Evolutionary conservation across 2,888 invertebrate genomes (phyloP).

Genomic region (Sclerodermus sp.): DNA sequence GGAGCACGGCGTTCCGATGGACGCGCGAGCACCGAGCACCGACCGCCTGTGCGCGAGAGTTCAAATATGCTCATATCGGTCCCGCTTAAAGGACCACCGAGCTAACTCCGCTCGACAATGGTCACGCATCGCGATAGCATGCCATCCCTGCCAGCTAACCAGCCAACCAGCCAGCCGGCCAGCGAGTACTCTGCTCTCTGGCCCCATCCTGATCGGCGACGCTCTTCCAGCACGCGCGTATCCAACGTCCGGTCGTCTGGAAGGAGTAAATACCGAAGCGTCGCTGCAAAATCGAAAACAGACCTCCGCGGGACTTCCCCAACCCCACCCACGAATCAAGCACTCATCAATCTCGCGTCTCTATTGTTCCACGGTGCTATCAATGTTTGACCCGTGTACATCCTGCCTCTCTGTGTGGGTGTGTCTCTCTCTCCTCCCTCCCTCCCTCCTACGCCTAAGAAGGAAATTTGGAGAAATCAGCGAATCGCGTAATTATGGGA

Average conservation of each 20-base stretch:
- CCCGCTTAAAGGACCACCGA: conserved; percentile 42
- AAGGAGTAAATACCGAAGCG: conserved; percentile 39
- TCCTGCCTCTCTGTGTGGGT: too few relatives aligned
- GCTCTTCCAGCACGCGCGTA: conserved; percentile 17
- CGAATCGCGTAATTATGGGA: too few relatives aligned
- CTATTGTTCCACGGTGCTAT: too few relatives aligned
- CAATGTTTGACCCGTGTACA: too few relatives aligned
- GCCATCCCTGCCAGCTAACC: conserved; percentile 35
- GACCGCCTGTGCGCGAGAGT: conserved; percentile 29
- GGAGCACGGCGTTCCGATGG: conserved; percentile 34
- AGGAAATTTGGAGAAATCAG: too few relatives aligned
- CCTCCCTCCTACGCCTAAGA: too few relatives aligned
- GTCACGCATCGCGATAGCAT: conserved; percentile 54
- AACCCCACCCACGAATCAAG: too few relatives aligned
- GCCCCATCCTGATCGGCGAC: not conserved
- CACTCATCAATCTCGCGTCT: too few relatives aligned
- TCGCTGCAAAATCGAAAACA: not conserved
- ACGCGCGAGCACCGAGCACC: conserved; percentile 19
- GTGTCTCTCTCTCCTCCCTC: too few relatives aligned
- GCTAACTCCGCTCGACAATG: conserved; percentile 47
- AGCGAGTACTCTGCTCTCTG: too few relatives aligned
- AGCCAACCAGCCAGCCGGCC: too few relatives aligned
- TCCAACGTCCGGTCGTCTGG: conserved; percentile 35
- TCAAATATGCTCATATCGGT: conserved; percentile 56
- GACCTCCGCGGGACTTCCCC: too few relatives aligned